These are phyloP conservation scores for Polyploca ridens DNA, from an alignment of 2,888 invertebrate species.

Conservation along the genomic window DNA sequence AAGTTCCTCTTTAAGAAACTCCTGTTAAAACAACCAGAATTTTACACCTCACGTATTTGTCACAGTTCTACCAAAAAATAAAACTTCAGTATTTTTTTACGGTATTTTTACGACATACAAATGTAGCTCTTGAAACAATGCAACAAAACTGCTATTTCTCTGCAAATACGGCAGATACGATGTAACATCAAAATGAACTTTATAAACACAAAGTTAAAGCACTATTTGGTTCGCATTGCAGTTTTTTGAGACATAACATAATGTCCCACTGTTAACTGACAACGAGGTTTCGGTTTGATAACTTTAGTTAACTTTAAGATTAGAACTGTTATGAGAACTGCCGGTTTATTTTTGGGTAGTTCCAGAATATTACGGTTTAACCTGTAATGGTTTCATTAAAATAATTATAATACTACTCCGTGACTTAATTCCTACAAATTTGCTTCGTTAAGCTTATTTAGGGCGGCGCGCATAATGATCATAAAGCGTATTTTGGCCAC, in stretches of 20 bases:
- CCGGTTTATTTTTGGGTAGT: neutral
- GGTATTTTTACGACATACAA: neutral
- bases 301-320: neutral
- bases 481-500: neutral
- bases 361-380: neutral
- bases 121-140: neutral
- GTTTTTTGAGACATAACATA: neutral
- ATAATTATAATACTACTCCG: neutral
- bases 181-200: neutral
- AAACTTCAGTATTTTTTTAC: neutral
- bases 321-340: neutral
- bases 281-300: neutral
- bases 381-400: neutral
- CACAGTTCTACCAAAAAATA: neutral
- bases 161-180: neutral
- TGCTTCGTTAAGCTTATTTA: neutral
- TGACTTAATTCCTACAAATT: neutral
- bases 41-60: slow-evolving; percentile 1
- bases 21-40: neutral
- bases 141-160: neutral
- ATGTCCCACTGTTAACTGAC: neutral
- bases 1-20: neutral
- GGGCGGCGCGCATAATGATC: neutral
- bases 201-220: neutral
- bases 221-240: neutral